Percentiles rank a stretch among this genome's conserved stretches.
Conservation (phyloP, 2,888 invertebrate species). For the Abscondita cerata region DNA sequence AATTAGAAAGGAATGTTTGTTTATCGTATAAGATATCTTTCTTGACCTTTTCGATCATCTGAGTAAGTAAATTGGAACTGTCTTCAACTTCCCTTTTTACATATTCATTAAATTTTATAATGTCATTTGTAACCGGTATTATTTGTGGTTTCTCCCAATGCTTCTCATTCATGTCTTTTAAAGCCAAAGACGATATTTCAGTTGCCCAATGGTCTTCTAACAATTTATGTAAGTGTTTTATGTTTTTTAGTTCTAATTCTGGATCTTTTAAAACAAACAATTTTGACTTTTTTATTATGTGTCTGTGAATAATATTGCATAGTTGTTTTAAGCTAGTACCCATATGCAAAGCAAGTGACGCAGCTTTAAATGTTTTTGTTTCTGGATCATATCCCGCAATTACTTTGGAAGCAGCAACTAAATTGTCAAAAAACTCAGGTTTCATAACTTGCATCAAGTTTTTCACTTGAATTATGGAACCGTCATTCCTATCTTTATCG, state of each 20-base stretch:
- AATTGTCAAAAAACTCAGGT: conserved; percentile 14
- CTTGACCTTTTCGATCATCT: too few species aligned
- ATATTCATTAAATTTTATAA: too few species aligned
- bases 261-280: conserved; percentile 3
- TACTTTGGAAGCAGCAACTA: conserved; percentile 17
- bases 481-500: neutral
- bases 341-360: conserved; percentile 13
- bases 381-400: conserved; percentile 18
- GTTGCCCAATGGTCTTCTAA: too few species aligned
- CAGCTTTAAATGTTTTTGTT: conserved; percentile 9
- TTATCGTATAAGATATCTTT: too few species aligned
- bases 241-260: conserved; percentile 10
- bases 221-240: conserved; percentile 11
- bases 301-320: conserved; percentile 12
- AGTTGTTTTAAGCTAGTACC: conserved; percentile 14
- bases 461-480: neutral
- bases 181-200: too few species aligned
- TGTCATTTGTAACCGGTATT: too few species aligned
- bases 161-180: too few species aligned
- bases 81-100: too few species aligned
- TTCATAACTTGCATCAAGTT: conserved; percentile 6
- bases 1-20: too few species aligned
- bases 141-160: too few species aligned
- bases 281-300: conserved; percentile 11
- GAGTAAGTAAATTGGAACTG: too few species aligned